Evolutionary conservation across 2,113 vertebrate species (phyloP), one percentile per base, ranked within the genome.

Genomic region (Podiceps cristatus): DNA sequence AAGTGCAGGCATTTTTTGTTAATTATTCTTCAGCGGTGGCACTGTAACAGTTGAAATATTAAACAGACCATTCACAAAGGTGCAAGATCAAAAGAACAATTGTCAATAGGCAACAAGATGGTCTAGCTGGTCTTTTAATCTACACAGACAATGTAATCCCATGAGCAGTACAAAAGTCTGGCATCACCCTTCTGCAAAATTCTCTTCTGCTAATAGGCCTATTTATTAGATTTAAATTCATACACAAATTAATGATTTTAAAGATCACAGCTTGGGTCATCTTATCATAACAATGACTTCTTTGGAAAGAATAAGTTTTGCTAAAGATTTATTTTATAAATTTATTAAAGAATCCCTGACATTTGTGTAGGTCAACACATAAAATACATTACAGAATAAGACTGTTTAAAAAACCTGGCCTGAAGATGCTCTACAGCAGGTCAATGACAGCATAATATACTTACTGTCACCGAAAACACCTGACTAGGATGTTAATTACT

Each of bases 401-500:
- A 68, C 6, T 62, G 49, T 60, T 86, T 50, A 79, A 79, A 95
- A 90, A 84, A 16, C 5, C 18, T 72, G 58, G 60, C 66, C 83
- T 50, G 74, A 93, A 66, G 50, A 66, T 35, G 52, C 59, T 78
- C 80, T 72, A 53, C 60, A 73, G 66, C 91, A 97, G 89, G 77
- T 37, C 91, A 89, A 49, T 73, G 91, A 91, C 90, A 96, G 96
- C 50, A n/a, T 60, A 95, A 96, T 79, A 83, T 49, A 85, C 67
- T 94, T 81, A 63, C 53, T 79, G 86, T 87, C 97, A 95, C 52
- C 22, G 66, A 45, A 91, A 97, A 75, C 91, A 93, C 93, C 77
- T 60, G 62, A 97, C 53, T 68, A 66, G 77, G 89, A 93, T 95
- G 89, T 91, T 89, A 97, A 95, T 96, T 95, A 83, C 55, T 75